A percentile compares a stretch with the other conserved stretches of the same genome.
Evolutionary conservation across 2,888 invertebrate species (phyloP).

Genomic region (Plagiodera versicolora): DNA sequence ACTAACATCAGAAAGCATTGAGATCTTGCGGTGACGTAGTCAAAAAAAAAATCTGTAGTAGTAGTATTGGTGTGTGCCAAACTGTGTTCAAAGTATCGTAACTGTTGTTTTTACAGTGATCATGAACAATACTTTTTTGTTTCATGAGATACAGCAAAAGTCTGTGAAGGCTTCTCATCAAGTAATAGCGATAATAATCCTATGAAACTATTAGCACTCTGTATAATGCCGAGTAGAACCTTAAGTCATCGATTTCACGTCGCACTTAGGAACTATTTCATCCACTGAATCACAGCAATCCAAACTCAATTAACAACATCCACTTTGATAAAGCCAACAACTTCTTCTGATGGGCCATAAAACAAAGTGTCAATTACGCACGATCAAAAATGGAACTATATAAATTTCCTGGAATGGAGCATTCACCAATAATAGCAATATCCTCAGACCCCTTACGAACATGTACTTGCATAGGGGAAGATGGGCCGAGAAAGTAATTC

Average conservation of each 20-base stretch:
- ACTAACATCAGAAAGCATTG: too few species aligned
- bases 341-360: neutral
- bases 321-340: neutral
- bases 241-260: neutral
- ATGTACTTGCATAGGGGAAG: conserved; percentile 27
- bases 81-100: too few species aligned
- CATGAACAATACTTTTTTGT: too few species aligned
- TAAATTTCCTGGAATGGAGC: neutral
- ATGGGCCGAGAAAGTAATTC: conserved; percentile 34
- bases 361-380: neutral
- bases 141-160: too few species aligned
- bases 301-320: neutral
- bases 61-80: too few species aligned
- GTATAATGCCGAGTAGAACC: too few species aligned
- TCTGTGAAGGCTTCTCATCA: too few species aligned
- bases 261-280: neutral
- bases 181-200: too few species aligned
- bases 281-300: neutral
- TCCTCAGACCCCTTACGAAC: conserved; percentile 22
- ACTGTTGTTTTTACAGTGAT: too few species aligned
- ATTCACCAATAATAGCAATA: neutral
- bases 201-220: too few species aligned
- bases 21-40: too few species aligned
- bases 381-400: neutral
- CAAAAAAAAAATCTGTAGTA: too few species aligned